phyloP scores from a whole-genome alignment of 2,797 vertebrate species.

The Pangasius mekongensis region DNA sequence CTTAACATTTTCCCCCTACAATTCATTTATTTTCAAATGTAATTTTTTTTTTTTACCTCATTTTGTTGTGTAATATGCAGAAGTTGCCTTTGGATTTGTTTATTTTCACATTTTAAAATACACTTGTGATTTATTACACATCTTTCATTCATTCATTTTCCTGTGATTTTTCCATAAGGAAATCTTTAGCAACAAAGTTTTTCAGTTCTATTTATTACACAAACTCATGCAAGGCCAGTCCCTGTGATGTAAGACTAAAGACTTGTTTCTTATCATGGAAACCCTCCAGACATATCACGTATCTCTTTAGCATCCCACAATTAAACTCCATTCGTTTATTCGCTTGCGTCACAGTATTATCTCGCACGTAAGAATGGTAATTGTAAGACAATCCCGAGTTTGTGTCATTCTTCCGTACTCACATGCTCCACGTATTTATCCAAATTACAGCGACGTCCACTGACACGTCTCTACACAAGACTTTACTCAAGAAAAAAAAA shows the following conservation, averaged over 20 bases:
- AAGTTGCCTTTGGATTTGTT: not conserved
- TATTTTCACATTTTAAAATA: not conserved
- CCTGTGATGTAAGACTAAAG: not conserved
- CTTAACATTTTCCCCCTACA: not conserved
- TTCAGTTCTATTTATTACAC: not conserved
- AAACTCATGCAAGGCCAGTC: not conserved
- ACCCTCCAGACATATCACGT: conserved; percentile 68
- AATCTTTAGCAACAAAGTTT: not conserved
- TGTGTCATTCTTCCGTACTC: conserved; percentile 69
- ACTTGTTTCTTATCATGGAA: not conserved
- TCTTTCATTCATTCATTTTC: too few relatives aligned
- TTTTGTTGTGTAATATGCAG: not conserved
- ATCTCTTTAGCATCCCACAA: conserved; percentile 70
- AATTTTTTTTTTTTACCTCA: not conserved
- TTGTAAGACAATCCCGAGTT: conserved; percentile 74
- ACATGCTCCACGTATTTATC: conserved; percentile 48
- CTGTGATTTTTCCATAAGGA: too few relatives aligned
- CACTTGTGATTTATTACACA: not conserved
- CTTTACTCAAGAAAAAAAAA: not conserved
- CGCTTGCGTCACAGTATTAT: conserved; percentile 63
- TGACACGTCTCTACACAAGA: conserved; percentile 15
- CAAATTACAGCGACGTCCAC: conserved; percentile 45
- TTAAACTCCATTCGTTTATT: conserved; percentile 70
- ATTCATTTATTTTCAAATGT: not conserved
- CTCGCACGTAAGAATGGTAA: conserved; percentile 72